Conservation (phyloP, 1,140 invertebrate species). For the Drosophila ambigua region DNA sequence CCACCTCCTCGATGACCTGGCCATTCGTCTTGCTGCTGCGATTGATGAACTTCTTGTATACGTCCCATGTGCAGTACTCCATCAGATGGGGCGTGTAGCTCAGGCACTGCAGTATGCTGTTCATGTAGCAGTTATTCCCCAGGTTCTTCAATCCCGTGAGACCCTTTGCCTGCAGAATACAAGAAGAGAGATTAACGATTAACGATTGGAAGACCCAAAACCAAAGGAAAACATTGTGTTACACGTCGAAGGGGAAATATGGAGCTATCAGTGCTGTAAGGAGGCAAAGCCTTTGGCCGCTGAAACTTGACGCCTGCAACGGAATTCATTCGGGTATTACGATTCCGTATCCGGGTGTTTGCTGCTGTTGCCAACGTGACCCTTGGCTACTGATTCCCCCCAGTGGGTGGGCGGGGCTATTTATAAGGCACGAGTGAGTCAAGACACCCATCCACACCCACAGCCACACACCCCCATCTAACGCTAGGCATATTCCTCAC, state of each 20-base stretch:
- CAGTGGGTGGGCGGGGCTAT: too few relatives aligned
- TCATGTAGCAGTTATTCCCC: conserved; percentile 99
- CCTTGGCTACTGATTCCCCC: too few relatives aligned
- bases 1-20: conserved; percentile 90
- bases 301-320: conserved; percentile 72
- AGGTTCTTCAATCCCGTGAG: conserved; percentile 94
- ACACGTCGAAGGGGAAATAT: conserved; percentile 69
- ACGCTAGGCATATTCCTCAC: too few relatives aligned
- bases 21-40: conserved; percentile 86
- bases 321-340: conserved; percentile 68
- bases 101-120: conserved; percentile 97
- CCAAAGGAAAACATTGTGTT: conserved; percentile 17
- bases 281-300: conserved; percentile 51
- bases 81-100: conserved; percentile 90
- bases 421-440: too few relatives aligned
- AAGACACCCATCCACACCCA: too few relatives aligned
- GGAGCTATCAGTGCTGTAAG: conserved; percentile 71
- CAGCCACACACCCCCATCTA: too few relatives aligned
- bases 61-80: conserved; percentile 89
- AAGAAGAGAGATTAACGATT: not conserved
- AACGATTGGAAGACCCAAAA: not conserved
- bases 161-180: conserved; percentile 87
- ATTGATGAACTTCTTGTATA: conserved; percentile 86
- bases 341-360: too few relatives aligned
- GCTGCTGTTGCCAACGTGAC: too few relatives aligned